These are phyloP conservation scores for Fabriciana adippe DNA, from an alignment of 2,888 invertebrate species.

Conservation along the genomic window DNA sequence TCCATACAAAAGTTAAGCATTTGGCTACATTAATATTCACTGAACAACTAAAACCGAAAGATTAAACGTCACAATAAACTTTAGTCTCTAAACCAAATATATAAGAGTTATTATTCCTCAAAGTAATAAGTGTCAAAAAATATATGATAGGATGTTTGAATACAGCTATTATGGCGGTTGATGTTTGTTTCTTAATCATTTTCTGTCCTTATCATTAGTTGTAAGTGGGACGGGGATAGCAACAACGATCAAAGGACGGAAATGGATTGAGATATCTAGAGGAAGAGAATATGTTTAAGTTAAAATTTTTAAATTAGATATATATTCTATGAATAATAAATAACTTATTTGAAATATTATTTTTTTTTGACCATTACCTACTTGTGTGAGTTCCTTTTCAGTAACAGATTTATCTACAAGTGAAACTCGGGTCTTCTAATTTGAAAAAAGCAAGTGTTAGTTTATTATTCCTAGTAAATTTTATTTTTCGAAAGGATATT, in stretches of 20 bases:
- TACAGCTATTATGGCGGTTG: slow-evolving; percentile 34
- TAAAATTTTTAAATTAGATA: slow-evolving; percentile 5
- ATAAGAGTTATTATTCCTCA: slow-evolving; percentile 12
- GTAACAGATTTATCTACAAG: too few relatives aligned
- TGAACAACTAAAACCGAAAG: background rate
- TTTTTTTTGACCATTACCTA: too few relatives aligned
- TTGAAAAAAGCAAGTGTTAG: too few relatives aligned
- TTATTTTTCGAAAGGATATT: too few relatives aligned
- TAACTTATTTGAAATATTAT: too few relatives aligned
- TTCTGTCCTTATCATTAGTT: slow-evolving; percentile 32
- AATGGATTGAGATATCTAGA: slow-evolving; percentile 32
- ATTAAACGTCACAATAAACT: slow-evolving; percentile 11
- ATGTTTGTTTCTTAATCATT: slow-evolving; percentile 36
- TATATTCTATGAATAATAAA: slow-evolving; percentile 1
- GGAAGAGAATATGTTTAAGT: slow-evolving; percentile 13
- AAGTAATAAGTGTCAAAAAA: slow-evolving; percentile 5
- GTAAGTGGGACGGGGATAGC: slow-evolving; percentile 18
- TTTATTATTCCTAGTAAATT: too few relatives aligned
- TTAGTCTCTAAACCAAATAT: background rate
- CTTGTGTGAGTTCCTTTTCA: too few relatives aligned
- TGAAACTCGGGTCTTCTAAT: too few relatives aligned
- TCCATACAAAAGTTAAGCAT: background rate
- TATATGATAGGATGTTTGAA: slow-evolving; percentile 30
- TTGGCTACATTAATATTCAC: background rate
- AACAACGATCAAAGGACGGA: slow-evolving; percentile 21